Conservation (phyloP, 2,797 vertebrate species). For the Ataeniobius toweri region DNA sequence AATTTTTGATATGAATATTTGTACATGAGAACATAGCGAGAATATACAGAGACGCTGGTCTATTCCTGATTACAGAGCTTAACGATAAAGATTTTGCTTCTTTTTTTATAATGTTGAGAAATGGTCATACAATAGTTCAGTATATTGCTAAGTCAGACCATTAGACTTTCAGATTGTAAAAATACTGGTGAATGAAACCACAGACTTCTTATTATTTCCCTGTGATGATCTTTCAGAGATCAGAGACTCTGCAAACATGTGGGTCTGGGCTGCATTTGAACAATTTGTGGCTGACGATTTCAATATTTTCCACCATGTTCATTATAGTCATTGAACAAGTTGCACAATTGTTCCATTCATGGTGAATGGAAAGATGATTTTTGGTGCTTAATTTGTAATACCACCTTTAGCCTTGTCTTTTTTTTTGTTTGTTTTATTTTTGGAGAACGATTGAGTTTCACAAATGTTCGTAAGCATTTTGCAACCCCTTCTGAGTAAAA, state of each 20-base stretch:
- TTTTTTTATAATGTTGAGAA: constrained; percentile 70
- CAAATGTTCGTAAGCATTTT: constrained; percentile 68
- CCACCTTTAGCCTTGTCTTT: constrained; percentile 79
- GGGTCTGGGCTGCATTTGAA: constrained; percentile 64
- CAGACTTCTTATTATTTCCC: constrained; percentile 62
- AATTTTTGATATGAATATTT: constrained; percentile 88
- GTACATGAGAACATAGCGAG: constrained; percentile 84
- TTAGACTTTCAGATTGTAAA: constrained; percentile 78
- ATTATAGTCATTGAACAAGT: constrained; percentile 77
- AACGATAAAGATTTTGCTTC: constrained; percentile 65
- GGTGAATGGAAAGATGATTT: constrained; percentile 73
- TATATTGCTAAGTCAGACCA: constrained; percentile 70
- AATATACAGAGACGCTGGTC: constrained; percentile 79
- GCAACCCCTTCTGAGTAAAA: constrained; percentile 61
- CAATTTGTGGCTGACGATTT: constrained; percentile 68
- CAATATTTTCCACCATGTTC: constrained; percentile 73
- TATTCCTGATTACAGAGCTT: constrained; percentile 76
- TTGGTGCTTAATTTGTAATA: constrained; percentile 82
- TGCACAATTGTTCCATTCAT: constrained; percentile 80
- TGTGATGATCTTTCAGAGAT: constrained; percentile 47
- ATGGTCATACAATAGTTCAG: constrained; percentile 71
- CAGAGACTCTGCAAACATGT: constrained; percentile 44
- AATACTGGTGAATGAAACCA: constrained; percentile 70
- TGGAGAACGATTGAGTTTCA: constrained; percentile 73
- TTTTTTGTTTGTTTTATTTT: constrained; percentile 35